Evolutionary conservation across 2,888 invertebrate genomes (phyloP).

Genomic region (Muschampia plurimacula): DNA sequence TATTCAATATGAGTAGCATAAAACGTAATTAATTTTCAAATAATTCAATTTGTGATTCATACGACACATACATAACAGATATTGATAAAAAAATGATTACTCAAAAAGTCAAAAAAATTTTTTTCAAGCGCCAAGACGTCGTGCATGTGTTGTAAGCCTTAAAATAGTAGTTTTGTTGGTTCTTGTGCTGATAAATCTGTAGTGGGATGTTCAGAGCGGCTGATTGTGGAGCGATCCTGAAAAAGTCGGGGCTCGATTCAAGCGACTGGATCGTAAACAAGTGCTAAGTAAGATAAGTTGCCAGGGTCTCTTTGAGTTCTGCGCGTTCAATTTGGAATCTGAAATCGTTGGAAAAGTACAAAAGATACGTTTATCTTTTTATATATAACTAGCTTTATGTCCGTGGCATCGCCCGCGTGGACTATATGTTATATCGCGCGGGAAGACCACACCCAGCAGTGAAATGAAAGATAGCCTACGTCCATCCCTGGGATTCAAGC

Average conservation of each 20-base stretch:
- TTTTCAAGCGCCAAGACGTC: neutral
- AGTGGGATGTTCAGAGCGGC: conserved; percentile 22
- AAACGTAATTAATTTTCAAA: no score
- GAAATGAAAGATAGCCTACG: no score
- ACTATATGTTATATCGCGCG: no score
- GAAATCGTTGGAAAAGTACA: neutral
- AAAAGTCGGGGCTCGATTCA: conserved; percentile 6
- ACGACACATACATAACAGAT: no score
- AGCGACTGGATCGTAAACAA: conserved; percentile 17
- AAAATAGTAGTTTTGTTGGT: conserved; percentile 15
- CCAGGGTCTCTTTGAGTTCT: neutral
- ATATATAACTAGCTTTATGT: no score
- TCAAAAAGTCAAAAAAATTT: no score
- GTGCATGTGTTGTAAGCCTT: neutral
- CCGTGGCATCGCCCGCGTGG: no score
- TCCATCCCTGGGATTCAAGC: no score
- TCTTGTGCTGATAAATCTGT: conserved; percentile 24
- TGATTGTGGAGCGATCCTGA: conserved; percentile 23
- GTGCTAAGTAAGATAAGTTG: conserved; percentile 23
- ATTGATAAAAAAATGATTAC: no score
- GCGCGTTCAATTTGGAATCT: neutral
- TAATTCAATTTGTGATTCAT: no score
- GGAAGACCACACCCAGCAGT: no score
- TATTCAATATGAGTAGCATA: no score
- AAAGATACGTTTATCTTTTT: neutral